These are phyloP conservation scores for Sinocyclocheilus anophthalmus DNA, from an alignment of 2,113 vertebrate genomes.

Conservation along the genomic window DNA sequence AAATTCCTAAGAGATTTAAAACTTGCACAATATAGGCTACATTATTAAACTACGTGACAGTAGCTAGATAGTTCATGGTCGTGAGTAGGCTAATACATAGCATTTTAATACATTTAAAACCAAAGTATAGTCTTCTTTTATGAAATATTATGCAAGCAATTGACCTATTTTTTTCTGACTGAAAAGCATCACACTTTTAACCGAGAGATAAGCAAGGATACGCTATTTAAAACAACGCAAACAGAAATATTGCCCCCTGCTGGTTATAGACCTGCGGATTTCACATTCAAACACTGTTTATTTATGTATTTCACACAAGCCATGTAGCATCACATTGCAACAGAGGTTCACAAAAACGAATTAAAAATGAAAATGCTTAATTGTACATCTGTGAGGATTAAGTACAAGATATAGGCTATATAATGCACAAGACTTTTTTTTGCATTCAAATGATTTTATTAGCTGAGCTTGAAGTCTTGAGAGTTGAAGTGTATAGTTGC, in stretches of 20 bases:
- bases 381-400: background rate
- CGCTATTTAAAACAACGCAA: too few species aligned
- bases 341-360: background rate
- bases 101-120: background rate
- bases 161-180: background rate
- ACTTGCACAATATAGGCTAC: background rate
- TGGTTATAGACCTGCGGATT: background rate
- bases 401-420: background rate
- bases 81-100: background rate
- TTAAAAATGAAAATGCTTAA: background rate
- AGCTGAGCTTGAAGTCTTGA: background rate
- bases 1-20: background rate
- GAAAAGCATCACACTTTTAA: background rate
- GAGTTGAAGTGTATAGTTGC: background rate
- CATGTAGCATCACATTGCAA: background rate
- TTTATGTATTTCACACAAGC: background rate
- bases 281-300: background rate
- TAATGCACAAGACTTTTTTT: background rate
- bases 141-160: background rate
- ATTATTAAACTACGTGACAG: background rate
- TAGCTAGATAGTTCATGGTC: too few species aligned
- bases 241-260: conserved; percentile 9
- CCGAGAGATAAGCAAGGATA: background rate
- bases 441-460: background rate
- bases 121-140: background rate